phyloP scores from a whole-genome alignment of 2,113 vertebrate genomes.

The Brachyistius frenatus region DNA sequence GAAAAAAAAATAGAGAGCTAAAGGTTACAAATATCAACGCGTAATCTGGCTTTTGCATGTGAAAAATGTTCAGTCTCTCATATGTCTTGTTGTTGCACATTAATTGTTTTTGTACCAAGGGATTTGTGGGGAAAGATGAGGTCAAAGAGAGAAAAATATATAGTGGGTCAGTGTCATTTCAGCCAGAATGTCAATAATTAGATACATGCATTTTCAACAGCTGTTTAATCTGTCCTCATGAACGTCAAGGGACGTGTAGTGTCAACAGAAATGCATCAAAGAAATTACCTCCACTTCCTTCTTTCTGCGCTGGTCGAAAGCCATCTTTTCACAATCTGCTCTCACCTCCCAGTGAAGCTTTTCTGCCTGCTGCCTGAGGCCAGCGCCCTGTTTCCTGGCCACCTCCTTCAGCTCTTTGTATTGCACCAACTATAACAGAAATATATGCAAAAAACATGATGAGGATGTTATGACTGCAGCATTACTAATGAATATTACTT shows the following conservation, averaged over 20 bases:
- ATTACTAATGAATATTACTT: background rate
- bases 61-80: too few species aligned
- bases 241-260: background rate
- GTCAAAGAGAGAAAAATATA: too few species aligned
- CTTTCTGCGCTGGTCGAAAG: constrained; percentile 87
- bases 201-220: background rate
- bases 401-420: constrained; percentile 92
- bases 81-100: too few species aligned
- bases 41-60: too few species aligned
- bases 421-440: constrained; percentile 80
- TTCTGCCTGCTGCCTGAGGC: constrained; percentile 86
- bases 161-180: too few species aligned
- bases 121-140: too few species aligned
- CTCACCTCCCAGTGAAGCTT: constrained; percentile 90
- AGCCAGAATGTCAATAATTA: background rate
- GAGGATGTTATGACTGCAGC: background rate
- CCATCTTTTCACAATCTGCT: constrained; percentile 86
- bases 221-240: background rate
- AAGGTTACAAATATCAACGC: too few species aligned
- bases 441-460: background rate
- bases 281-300: constrained; percentile 88
- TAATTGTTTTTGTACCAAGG: too few species aligned
- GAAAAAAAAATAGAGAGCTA: too few species aligned
- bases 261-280: background rate
- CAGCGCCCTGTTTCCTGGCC: constrained; percentile 86